Percentiles rank a stretch among this genome's conserved stretches.
These are phyloP conservation scores for Brachystomella parvula DNA, from an alignment of 1,140 invertebrate genomes.

Conservation along the genomic window DNA sequence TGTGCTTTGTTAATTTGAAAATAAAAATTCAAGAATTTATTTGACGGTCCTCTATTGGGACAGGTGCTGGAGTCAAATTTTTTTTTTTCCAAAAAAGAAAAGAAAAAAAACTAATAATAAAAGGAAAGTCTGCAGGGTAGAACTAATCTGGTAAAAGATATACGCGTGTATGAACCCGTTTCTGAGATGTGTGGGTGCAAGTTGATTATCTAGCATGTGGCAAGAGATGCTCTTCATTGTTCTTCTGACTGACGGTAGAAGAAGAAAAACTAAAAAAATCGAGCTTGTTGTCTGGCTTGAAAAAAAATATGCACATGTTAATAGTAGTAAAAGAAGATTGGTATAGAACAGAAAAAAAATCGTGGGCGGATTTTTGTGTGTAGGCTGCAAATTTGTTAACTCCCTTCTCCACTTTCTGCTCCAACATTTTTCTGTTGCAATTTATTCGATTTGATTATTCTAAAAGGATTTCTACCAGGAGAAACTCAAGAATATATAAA, in stretches of 20 bases:
- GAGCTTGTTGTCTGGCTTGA: neutral
- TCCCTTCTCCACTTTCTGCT: neutral
- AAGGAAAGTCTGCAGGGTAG: too few species aligned
- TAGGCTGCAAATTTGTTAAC: too few species aligned
- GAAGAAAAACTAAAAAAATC: too few species aligned
- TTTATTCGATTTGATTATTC: neutral
- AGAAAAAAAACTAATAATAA: too few species aligned
- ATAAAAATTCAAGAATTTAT: too few species aligned
- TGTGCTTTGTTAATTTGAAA: too few species aligned
- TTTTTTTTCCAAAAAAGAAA: too few species aligned
- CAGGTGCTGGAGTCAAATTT: too few species aligned
- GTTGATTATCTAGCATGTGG: neutral
- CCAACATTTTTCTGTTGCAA: neutral
- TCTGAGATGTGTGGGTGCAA: neutral
- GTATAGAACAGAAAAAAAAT: neutral
- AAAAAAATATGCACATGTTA: conserved; percentile 3
- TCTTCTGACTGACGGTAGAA: too few species aligned
- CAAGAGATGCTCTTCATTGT: neutral
- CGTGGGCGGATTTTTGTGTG: neutral
- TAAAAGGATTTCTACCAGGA: neutral
- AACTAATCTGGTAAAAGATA: neutral
- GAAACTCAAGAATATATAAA: too few species aligned
- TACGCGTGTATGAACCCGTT: conserved; percentile 2
- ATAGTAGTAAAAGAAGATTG: conserved; percentile 3
- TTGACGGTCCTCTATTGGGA: too few species aligned